Percentiles rank a stretch among this genome's conserved stretches.
phyloP scores from a whole-genome alignment of 2,888 invertebrate species.

The Nemoura dubitans region DNA sequence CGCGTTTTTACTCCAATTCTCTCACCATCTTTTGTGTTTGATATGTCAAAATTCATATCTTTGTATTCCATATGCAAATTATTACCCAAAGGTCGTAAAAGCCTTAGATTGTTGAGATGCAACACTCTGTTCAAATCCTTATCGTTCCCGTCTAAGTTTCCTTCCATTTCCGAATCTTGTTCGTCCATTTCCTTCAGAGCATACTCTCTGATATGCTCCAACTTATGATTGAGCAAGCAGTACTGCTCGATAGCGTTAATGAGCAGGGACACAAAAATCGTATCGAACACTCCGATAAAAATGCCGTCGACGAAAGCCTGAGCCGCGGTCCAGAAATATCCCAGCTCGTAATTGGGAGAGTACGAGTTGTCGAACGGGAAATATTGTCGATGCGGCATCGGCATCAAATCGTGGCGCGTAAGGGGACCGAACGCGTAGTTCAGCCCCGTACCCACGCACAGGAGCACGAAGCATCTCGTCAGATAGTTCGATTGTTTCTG shows the following conservation, averaged over 20 bases:
- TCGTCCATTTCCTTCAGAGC: slow-evolving; percentile 2
- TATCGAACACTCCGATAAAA: slow-evolving; percentile 16
- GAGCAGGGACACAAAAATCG: slow-evolving; percentile 16
- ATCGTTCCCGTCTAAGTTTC: neutral
- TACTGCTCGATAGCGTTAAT: slow-evolving; percentile 29
- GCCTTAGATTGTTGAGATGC: slow-evolving; percentile 2
- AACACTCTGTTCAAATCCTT: neutral
- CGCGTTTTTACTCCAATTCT: neutral
- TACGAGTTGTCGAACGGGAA: slow-evolving; percentile 14
- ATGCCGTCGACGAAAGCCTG: neutral
- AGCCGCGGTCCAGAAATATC: slow-evolving; percentile 14
- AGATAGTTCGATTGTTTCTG: neutral
- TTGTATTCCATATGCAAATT: neutral
- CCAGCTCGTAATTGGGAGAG: slow-evolving; percentile 24
- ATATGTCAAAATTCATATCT: neutral
- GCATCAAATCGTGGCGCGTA: neutral
- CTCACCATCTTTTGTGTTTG: neutral
- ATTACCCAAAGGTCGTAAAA: neutral
- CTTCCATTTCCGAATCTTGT: neutral
- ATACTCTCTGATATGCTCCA: neutral
- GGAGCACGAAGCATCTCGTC: slow-evolving; percentile 1
- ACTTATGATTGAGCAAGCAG: neutral
- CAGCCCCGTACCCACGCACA: slow-evolving; percentile 24
- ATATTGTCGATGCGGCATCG: slow-evolving; percentile 29
- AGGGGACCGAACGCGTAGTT: neutral